phyloP scores from a whole-genome alignment of 2,113 vertebrate genomes.

The Cinclus cinclus region DNA sequence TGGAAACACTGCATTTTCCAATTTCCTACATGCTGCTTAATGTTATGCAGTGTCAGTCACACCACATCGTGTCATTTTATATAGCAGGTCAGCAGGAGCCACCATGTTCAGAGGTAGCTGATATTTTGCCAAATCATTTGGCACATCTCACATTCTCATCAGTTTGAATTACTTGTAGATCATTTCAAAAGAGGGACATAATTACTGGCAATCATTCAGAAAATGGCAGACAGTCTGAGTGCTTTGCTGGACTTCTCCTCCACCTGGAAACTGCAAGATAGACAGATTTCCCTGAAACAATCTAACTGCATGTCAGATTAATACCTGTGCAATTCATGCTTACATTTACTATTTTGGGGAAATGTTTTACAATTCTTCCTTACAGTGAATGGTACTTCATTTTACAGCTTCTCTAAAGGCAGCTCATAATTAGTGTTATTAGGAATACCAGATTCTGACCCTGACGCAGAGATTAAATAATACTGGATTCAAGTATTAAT shows the following conservation, averaged over 20 bases:
- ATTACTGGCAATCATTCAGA: conserved; percentile 71
- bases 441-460: background rate
- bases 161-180: conserved; percentile 77
- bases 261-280: conserved; percentile 41
- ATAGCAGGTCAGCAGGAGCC: conserved; percentile 67
- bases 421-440: background rate
- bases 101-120: conserved; percentile 46
- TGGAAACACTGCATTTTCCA: conserved; percentile 26
- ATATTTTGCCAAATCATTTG: conserved; percentile 73
- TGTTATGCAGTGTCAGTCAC: conserved; percentile 47
- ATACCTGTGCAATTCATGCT: background rate
- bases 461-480: background rate
- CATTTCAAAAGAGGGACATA: conserved; percentile 70
- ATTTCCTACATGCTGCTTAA: conserved; percentile 32
- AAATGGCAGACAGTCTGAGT: conserved; percentile 61
- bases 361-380: background rate
- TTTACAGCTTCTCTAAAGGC: background rate
- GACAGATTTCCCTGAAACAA: conserved; percentile 58
- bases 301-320: background rate
- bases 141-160: conserved; percentile 71
- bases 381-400: background rate
- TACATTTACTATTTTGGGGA: background rate
- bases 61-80: conserved; percentile 58
- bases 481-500: background rate
- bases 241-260: conserved; percentile 59